Conservation (phyloP, 2,888 invertebrate species). For the Crocallis elinguaria region DNA sequence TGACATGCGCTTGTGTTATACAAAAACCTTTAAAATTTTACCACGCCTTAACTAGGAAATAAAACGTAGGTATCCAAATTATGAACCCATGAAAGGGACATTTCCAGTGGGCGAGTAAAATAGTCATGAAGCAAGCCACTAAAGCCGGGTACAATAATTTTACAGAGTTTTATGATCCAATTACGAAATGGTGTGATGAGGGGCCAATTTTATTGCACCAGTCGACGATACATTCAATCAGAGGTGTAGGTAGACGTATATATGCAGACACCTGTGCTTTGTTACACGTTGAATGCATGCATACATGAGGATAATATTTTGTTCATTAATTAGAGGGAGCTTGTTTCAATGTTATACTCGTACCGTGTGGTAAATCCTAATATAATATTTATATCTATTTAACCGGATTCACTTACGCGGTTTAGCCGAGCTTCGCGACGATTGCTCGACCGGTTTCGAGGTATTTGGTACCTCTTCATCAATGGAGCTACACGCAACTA, state of each 20-base stretch:
- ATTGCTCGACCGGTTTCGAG: too few relatives aligned
- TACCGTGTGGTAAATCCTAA: too few relatives aligned
- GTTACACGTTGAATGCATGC: conserved; percentile 16
- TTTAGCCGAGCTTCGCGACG: too few relatives aligned
- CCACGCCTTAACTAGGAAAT: conserved; percentile 35
- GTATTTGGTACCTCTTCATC: too few relatives aligned
- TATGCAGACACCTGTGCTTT: conserved; percentile 10
- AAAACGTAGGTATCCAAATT: conserved; percentile 42
- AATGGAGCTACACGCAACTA: too few relatives aligned
- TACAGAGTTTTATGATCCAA: conserved; percentile 61
- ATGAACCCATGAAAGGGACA: conserved; percentile 40
- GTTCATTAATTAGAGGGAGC: conserved; percentile 19
- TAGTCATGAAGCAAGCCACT: conserved; percentile 50
- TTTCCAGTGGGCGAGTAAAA: conserved; percentile 52
- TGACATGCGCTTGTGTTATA: conserved; percentile 23
- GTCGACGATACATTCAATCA: conserved; percentile 48
- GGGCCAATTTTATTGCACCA: conserved; percentile 55
- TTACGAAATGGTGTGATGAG: conserved; percentile 65
- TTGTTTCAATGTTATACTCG: neutral
- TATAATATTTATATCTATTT: too few relatives aligned
- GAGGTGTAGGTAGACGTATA: conserved; percentile 27
- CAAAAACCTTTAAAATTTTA: conserved; percentile 28
- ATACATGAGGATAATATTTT: conserved; percentile 7
- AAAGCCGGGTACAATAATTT: conserved; percentile 56
- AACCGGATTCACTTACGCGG: too few relatives aligned